Percentiles rank a stretch among this genome's conserved stretches.
phyloP scores from a whole-genome alignment of 2,888 invertebrate species.

The Sesia apiformis region DNA sequence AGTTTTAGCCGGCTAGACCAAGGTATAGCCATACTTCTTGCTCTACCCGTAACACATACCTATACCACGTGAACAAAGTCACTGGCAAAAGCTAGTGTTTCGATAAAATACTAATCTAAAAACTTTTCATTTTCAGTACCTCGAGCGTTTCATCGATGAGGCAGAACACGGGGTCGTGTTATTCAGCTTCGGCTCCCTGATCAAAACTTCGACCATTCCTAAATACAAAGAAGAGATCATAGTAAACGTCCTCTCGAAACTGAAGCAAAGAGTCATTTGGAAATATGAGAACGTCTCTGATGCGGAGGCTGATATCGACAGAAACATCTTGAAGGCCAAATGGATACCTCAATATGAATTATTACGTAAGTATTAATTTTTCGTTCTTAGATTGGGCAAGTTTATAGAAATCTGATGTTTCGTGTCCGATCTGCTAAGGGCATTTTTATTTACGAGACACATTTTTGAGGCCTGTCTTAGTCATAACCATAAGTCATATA shows the following conservation, averaged over 20 bases:
- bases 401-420: too few relatives aligned
- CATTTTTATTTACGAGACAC: too few relatives aligned
- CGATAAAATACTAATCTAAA: not conserved
- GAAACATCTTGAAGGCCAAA: slow-evolving; percentile 73
- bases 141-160: slow-evolving; percentile 78
- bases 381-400: not conserved
- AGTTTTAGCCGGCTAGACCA: too few relatives aligned
- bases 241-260: slow-evolving; percentile 74
- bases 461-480: too few relatives aligned
- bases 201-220: slow-evolving; percentile 80
- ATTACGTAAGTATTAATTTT: slow-evolving; percentile 71
- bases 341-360: slow-evolving; percentile 85
- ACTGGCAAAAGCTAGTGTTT: too few relatives aligned
- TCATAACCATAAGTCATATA: too few relatives aligned
- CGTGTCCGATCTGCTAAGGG: too few relatives aligned
- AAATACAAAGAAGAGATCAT: slow-evolving; percentile 76
- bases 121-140: slow-evolving; percentile 55
- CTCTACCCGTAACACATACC: too few relatives aligned
- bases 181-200: slow-evolving; percentile 86
- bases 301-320: slow-evolving; percentile 46
- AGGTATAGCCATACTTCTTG: too few relatives aligned
- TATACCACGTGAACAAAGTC: too few relatives aligned
- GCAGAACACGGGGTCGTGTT: slow-evolving; percentile 80
- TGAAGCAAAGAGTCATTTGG: slow-evolving; percentile 84
- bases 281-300: slow-evolving; percentile 78